Evolutionary conservation across 1,140 invertebrate genomes (phyloP), one percentile per base, ranked within the genome.

Genomic region (Anastatus disparis): DNA sequence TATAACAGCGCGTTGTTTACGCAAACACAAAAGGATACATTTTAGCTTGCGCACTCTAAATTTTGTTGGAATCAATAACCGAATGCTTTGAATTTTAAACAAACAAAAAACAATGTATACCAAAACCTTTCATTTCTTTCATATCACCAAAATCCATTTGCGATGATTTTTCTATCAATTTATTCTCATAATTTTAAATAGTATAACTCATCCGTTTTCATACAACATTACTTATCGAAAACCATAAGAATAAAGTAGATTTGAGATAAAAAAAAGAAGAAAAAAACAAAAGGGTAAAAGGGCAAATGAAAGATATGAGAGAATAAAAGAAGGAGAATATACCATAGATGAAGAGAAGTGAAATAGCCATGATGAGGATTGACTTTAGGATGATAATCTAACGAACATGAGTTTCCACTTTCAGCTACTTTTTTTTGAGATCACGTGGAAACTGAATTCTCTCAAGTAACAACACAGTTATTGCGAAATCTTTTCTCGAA

Each of bases 391-490:
- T 84, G 79, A 85, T 84, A 85, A 85, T 85, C 83, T 78, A 78
- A 80, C 78, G 79, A 82, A 86, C 84, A 86, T 78, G 85, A 76
- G 77, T 85, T 85, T 85, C 82, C 83, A 86, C 84, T 86, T 84
- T 82, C 50, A 17, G 61, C 26, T 29, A 20, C 31, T 50, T 35
- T 50, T 31, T 61, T 35, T 61, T 40, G 31, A 69, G 24, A 65
- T 65, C 63, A 31, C 24, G 22, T 24, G 38, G 63, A n/a, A n/a
- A n/a, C n/a, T n/a, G n/a, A n/a, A n/a, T n/a, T n/a, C n/a, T n/a
- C n/a, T n/a, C n/a, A n/a, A n/a, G n/a, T n/a, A n/a, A n/a, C n/a
- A n/a, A n/a, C n/a, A n/a, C n/a, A n/a, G n/a, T n/a, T n/a, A n/a
- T n/a, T n/a, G 63, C 50, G 38, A 50, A n/a, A 35, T 65, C 35